Evolutionary conservation across 2,888 invertebrate species (phyloP).

Genomic region (Napeogenes inachia): DNA sequence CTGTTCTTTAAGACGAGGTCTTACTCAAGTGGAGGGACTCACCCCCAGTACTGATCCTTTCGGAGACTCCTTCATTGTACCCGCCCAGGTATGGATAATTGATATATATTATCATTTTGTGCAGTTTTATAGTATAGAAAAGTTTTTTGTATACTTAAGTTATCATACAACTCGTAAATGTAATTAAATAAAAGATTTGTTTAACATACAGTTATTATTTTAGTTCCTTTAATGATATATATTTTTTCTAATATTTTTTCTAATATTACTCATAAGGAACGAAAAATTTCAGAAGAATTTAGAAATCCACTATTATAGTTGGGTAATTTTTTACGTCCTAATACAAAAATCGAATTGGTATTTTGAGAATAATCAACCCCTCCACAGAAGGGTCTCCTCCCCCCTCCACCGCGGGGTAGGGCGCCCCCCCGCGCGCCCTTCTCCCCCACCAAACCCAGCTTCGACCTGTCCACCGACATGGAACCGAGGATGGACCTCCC

Average conservation of each 20-base stretch:
- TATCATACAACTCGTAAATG: too few relatives aligned
- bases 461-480: slow-evolving; percentile 58
- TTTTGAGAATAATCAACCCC: not conserved
- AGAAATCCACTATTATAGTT: too few relatives aligned
- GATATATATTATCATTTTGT: too few relatives aligned
- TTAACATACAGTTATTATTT: too few relatives aligned
- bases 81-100: slow-evolving; percentile 47
- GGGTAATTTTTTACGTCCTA: too few relatives aligned
- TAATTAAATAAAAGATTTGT: too few relatives aligned
- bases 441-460: slow-evolving; percentile 59
- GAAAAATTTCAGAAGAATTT: too few relatives aligned
- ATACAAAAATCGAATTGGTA: not conserved
- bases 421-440: slow-evolving; percentile 52
- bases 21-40: slow-evolving; percentile 91
- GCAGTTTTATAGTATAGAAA: too few relatives aligned
- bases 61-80: slow-evolving; percentile 65
- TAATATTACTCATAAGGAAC: too few relatives aligned
- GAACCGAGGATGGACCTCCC: slow-evolving; percentile 48
- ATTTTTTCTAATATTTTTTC: too few relatives aligned
- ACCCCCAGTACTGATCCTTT: slow-evolving; percentile 80
- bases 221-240: too few relatives aligned
- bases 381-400: slow-evolving; percentile 65
- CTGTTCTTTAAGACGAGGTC: slow-evolving; percentile 89
- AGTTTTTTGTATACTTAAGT: too few relatives aligned
- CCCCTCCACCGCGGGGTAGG: slow-evolving; percentile 59